Evolutionary conservation across 2,888 invertebrate species (phyloP).

Genomic region (Glaucopsyche alexis): DNA sequence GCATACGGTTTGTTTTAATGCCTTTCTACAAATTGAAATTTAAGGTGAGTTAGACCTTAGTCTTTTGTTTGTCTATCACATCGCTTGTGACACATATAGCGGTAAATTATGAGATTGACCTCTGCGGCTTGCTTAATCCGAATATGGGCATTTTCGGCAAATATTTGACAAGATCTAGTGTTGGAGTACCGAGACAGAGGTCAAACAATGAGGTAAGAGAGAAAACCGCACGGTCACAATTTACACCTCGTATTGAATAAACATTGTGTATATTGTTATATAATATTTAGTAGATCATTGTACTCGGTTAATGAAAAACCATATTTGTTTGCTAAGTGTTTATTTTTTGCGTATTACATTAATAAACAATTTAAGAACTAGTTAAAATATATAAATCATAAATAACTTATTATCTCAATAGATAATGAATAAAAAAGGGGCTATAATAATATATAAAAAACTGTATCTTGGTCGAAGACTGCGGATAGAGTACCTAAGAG

Average conservation of each 20-base stretch:
- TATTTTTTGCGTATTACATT: neutral
- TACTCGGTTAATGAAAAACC: neutral
- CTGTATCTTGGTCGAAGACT: no score
- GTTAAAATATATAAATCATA: no score
- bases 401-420: no score
- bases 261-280: conserved; percentile 32
- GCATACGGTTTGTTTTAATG: neutral
- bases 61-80: neutral
- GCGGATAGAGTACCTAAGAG: no score
- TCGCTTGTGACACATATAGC: conserved; percentile 14
- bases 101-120: conserved; percentile 24
- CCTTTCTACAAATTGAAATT: conserved; percentile 10
- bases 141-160: conserved; percentile 22
- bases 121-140: conserved; percentile 18
- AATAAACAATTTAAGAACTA: no score
- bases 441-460: no score
- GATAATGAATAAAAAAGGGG: no score
- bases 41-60: neutral
- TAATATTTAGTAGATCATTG: conserved; percentile 31
- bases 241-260: conserved; percentile 47
- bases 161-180: conserved; percentile 31
- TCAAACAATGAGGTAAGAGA: conserved; percentile 50
- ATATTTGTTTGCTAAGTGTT: neutral
- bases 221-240: conserved; percentile 48
- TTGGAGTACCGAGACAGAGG: conserved; percentile 37